These are phyloP conservation scores for Pentalonia nigronervosa DNA, from an alignment of 1,140 invertebrate genomes.

Conservation along the genomic window DNA sequence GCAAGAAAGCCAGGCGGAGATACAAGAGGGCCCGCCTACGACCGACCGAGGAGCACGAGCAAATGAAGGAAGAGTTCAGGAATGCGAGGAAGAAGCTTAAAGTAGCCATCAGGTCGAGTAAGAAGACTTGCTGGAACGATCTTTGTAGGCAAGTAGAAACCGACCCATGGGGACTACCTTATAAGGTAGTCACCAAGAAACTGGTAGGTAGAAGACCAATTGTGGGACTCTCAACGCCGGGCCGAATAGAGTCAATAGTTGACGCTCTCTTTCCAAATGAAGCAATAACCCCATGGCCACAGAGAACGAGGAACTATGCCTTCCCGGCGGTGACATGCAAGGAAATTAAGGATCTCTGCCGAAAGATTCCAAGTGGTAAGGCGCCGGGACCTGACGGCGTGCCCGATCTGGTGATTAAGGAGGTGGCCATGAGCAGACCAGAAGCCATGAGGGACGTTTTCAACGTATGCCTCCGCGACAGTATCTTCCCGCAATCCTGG, in stretches of 20 bases:
- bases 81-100: neutral
- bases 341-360: no score
- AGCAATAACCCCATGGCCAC: no score
- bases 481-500: no score
- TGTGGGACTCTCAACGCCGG: neutral
- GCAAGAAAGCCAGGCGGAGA: neutral
- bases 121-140: neutral
- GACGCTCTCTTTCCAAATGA: no score
- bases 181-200: neutral
- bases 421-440: no score
- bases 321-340: no score
- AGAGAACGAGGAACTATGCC: no score
- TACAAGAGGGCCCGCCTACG: neutral
- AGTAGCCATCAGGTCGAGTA: neutral
- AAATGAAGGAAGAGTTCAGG: neutral
- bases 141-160: neutral
- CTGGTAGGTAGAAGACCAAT: neutral
- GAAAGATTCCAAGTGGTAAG: no score
- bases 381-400: no score
- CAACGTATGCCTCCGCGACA: no score
- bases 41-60: neutral
- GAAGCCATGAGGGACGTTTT: no score
- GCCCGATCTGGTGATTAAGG: no score
- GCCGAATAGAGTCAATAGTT: neutral
- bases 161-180: neutral